These are phyloP conservation scores for Mastigias papua DNA, from an alignment of 30 jellyfish, hydroid and myxozoan genomes.

Conservation along the genomic window DNA sequence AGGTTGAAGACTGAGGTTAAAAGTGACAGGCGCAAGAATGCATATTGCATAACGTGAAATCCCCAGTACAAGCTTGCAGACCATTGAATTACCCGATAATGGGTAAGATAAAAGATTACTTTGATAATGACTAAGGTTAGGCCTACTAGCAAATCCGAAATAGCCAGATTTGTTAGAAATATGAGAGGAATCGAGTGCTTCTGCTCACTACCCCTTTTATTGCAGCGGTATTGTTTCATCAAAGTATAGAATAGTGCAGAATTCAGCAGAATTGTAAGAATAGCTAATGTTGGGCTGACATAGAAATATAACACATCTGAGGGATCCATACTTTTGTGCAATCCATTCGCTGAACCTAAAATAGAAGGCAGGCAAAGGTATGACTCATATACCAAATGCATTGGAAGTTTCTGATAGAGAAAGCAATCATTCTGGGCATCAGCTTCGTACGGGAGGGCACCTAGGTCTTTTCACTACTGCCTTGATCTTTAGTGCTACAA, in stretches of 20 bases:
- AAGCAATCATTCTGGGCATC: no score
- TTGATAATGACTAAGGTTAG: constrained; percentile 9
- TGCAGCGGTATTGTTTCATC: neutral
- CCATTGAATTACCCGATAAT: neutral
- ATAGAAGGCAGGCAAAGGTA: neutral
- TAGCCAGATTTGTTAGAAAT: constrained; percentile 41
- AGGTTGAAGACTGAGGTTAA: constrained; percentile 59
- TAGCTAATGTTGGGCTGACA: constrained; percentile 42
- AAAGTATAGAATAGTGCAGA: neutral
- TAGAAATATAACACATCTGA: neutral
- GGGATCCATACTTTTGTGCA: neutral
- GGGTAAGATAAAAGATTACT: neutral
- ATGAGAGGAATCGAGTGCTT: constrained; percentile 32
- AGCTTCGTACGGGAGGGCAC: no score
- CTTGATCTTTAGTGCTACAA: no score
- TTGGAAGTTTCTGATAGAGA: no score
- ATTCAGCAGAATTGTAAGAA: constrained; percentile 20
- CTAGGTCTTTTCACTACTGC: no score
- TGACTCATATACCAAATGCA: no score
- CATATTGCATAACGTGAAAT: constrained; percentile 7
- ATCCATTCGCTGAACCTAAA: neutral
- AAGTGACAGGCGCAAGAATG: constrained; percentile 41
- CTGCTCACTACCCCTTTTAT: neutral
- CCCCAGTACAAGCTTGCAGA: neutral
- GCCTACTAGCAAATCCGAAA: constrained; percentile 67